A percentile compares a stretch with the other conserved stretches of the same genome.
Conservation (phyloP, 2,888 invertebrate genomes). For the Agonopterix alstromeriana region DNA sequence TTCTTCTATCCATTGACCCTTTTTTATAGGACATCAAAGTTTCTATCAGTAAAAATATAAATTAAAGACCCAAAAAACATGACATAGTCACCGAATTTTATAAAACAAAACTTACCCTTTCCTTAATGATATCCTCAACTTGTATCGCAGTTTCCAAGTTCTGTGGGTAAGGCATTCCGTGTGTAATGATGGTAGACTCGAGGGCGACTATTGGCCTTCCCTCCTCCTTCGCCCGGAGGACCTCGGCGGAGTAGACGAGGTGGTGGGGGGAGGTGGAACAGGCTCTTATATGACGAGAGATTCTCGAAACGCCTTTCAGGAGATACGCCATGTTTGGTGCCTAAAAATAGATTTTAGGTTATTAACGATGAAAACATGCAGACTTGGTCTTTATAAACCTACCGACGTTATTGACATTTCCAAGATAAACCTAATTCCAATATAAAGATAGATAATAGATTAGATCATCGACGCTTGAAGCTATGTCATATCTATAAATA, state of each 20-base stretch:
- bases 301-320: constrained; percentile 29
- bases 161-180: constrained; percentile 97
- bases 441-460: no score
- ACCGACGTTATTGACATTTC: no score
- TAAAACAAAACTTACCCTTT: constrained; percentile 68
- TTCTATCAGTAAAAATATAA: no score
- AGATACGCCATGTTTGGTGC: constrained; percentile 42
- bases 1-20: no score
- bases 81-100: no score
- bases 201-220: constrained; percentile 91
- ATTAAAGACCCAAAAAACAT: no score
- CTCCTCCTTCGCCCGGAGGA: constrained; percentile 78
- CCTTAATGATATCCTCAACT: constrained; percentile 87
- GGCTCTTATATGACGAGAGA: constrained; percentile 19
- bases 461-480: no score
- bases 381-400: no score
- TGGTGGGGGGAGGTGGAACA: constrained; percentile 26
- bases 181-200: constrained; percentile 98
- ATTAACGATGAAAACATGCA: background rate
- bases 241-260: constrained; percentile 76
- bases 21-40: no score
- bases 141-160: constrained; percentile 90
- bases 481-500: no score
- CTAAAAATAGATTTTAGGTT: constrained; percentile 29
- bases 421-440: no score